Evolutionary conservation across 2,888 invertebrate genomes (phyloP).

Genomic region (Physocephala rufipes): DNA sequence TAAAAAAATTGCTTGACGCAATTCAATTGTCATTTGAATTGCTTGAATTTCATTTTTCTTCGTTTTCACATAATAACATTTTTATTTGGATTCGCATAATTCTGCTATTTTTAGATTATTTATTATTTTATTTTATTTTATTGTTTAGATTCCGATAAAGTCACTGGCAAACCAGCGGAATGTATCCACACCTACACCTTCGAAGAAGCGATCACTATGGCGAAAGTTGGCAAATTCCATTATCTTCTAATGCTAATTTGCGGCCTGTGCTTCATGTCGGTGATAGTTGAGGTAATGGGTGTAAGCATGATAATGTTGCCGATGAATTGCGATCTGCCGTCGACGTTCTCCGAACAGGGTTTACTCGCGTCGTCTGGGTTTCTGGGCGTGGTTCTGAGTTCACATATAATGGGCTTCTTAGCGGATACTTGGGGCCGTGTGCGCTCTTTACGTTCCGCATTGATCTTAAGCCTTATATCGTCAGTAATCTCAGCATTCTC

Average conservation of each 20-base stretch:
- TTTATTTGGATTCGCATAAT: background rate
- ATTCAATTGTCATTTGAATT: background rate
- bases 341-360: slow-evolving; percentile 72
- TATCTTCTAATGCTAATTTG: slow-evolving; percentile 70
- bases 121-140: slow-evolving; percentile 26
- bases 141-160: slow-evolving; percentile 33
- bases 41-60: background rate
- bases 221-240: slow-evolving; percentile 74
- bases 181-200: slow-evolving; percentile 51
- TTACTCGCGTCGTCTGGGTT: slow-evolving; percentile 74
- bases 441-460: slow-evolving; percentile 68
- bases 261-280: slow-evolving; percentile 73
- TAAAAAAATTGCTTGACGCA: too few species aligned
- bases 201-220: slow-evolving; percentile 59
- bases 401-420: slow-evolving; percentile 82
- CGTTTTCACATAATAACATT: too few species aligned
- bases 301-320: slow-evolving; percentile 74
- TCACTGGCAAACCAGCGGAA: slow-evolving; percentile 26
- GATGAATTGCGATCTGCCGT: slow-evolving; percentile 73
- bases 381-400: slow-evolving; percentile 76
- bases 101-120: too few species aligned
- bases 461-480: slow-evolving; percentile 68
- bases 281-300: slow-evolving; percentile 75
- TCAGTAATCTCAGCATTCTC: slow-evolving; percentile 71
- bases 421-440: slow-evolving; percentile 80